Evolutionary conservation across 2,113 vertebrate species (phyloP).

Genomic region (Sebastes schlegelii): DNA sequence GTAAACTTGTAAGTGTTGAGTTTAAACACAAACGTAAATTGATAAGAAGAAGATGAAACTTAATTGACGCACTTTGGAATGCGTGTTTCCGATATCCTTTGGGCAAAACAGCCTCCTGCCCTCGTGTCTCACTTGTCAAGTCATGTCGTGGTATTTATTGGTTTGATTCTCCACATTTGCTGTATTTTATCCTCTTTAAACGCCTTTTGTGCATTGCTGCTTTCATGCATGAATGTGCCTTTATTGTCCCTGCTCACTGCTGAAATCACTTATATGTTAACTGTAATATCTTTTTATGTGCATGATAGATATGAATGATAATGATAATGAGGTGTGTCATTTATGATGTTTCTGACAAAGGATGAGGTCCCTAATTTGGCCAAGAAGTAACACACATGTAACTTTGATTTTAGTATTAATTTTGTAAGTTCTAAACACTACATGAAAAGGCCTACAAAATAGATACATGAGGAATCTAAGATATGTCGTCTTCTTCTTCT

Average conservation of each 20-base stretch:
- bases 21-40: constrained; percentile 28
- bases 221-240: neutral
- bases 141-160: constrained; percentile 85
- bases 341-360: neutral
- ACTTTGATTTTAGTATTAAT: neutral
- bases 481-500: too few relatives aligned
- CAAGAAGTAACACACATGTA: neutral
- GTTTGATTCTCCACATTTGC: constrained; percentile 72
- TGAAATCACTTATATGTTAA: neutral
- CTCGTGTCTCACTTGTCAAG: constrained; percentile 80
- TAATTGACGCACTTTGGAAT: constrained; percentile 68
- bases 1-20: constrained; percentile 11
- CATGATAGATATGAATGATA: neutral
- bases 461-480: too few relatives aligned
- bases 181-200: constrained; percentile 46
- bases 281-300: neutral
- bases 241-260: constrained; percentile 6
- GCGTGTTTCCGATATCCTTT: constrained; percentile 74
- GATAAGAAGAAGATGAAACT: constrained; percentile 43
- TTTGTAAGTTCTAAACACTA: neutral
- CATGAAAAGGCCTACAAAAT: too few relatives aligned
- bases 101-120: constrained; percentile 71
- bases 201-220: constrained; percentile 2
- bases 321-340: neutral
- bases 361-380: neutral